A percentile compares a stretch with the other conserved stretches of the same genome.
These are phyloP conservation scores for Anthoscopus minutus DNA, from an alignment of 2,113 vertebrate species.

Conservation along the genomic window DNA sequence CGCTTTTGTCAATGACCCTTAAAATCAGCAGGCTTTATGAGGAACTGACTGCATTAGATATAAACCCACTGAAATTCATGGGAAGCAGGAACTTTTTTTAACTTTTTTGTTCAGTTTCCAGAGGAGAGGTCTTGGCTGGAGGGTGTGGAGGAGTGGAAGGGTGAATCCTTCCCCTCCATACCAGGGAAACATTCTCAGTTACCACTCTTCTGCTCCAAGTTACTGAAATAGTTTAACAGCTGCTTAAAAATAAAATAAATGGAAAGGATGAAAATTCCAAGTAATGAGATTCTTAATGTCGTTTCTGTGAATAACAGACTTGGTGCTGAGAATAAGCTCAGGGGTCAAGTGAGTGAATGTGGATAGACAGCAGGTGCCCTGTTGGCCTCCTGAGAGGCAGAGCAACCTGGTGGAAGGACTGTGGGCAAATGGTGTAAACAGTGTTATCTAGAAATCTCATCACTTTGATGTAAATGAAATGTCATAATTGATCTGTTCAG, in stretches of 20 bases:
- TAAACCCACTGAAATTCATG: background rate
- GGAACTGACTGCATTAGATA: background rate
- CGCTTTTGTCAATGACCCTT: background rate
- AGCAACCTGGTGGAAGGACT: constrained; percentile 5
- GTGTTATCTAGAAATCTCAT: constrained; percentile 36
- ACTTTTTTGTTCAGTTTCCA: background rate
- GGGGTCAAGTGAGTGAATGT: background rate
- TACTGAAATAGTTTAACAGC: background rate
- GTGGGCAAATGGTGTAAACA: background rate
- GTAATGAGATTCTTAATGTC: background rate
- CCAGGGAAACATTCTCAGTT: background rate
- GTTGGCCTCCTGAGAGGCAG: background rate
- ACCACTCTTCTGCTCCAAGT: background rate
- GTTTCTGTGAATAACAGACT: background rate
- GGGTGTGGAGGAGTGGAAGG: background rate
- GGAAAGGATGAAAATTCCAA: background rate
- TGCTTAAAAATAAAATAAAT: background rate
- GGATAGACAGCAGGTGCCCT: background rate
- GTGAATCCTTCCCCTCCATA: background rate
- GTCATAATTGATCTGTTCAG: constrained; percentile 10
- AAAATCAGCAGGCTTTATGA: background rate
- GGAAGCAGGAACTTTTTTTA: background rate
- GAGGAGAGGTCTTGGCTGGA: background rate
- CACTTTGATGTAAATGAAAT: constrained; percentile 49
- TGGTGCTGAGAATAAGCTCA: background rate